Evolutionary conservation across 2,113 vertebrate species (phyloP).

Genomic region (Talpa occidentalis): DNA sequence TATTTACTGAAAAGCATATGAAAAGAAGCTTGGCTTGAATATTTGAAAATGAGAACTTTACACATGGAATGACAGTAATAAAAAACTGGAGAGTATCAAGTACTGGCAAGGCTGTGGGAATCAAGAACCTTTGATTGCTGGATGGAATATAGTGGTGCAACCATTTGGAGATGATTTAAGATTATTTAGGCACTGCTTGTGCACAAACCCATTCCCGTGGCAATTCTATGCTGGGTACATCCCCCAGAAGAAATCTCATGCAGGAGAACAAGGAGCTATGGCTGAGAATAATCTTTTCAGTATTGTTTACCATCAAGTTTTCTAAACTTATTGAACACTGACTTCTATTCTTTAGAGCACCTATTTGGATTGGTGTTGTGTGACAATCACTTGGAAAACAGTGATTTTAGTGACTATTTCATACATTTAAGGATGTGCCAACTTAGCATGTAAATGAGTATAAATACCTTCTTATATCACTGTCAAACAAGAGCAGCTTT

Average conservation of each 20-base stretch:
- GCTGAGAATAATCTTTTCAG: not conserved
- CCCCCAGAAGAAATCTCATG: not conserved
- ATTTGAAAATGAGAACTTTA: conserved; percentile 33
- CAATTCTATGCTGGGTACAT: not conserved
- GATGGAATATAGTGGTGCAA: not conserved
- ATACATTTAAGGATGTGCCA: not conserved
- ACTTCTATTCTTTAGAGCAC: not conserved
- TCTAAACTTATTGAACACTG: not conserved
- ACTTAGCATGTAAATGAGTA: not conserved
- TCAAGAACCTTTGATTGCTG: not conserved
- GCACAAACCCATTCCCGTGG: not conserved
- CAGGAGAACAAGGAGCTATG: not conserved
- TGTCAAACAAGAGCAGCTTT: not conserved
- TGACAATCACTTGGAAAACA: not conserved
- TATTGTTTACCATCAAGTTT: not conserved
- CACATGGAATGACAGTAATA: not conserved
- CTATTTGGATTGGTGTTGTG: not conserved
- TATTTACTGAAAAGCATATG: not conserved
- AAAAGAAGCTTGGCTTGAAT: not conserved
- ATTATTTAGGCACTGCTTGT: not conserved
- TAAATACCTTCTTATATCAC: not conserved
- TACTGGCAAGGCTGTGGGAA: not conserved
- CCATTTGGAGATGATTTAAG: not conserved
- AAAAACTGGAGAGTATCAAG: not conserved
- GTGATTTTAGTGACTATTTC: not conserved